These are phyloP conservation scores for Notocelia uddmanniana DNA, from an alignment of 2,888 invertebrate species.

Conservation along the genomic window DNA sequence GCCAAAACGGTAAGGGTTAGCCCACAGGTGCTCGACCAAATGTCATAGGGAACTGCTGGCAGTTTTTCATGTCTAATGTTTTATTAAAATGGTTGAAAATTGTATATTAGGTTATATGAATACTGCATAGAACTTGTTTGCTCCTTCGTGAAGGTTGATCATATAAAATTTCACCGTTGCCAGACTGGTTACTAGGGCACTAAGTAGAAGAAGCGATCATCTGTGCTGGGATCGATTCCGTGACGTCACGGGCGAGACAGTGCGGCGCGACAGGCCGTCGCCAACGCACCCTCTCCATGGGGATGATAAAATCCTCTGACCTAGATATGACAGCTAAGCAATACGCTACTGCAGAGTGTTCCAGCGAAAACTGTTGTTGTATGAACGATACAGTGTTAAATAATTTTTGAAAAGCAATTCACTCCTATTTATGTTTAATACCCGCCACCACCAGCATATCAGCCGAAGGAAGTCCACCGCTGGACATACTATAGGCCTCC, in stretches of 20 bases:
- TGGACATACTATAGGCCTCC: too few species aligned
- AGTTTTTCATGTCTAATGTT: too few species aligned
- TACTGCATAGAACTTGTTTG: not conserved
- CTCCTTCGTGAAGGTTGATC: not conserved
- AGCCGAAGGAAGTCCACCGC: too few species aligned
- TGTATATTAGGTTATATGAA: too few species aligned
- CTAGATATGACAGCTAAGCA: constrained; percentile 57
- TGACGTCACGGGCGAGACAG: constrained; percentile 74
- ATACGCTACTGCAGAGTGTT: constrained; percentile 36
- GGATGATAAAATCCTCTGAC: constrained; percentile 67
- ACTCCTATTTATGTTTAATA: too few species aligned
- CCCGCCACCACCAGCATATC: too few species aligned
- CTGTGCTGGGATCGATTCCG: constrained; percentile 68
- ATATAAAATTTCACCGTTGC: not conserved
- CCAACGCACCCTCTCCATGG: constrained; percentile 69
- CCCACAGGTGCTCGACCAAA: too few species aligned
- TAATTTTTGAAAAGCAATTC: too few species aligned
- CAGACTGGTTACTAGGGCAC: constrained; percentile 32
- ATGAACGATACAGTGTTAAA: not conserved
- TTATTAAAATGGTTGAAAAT: too few species aligned
- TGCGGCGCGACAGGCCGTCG: constrained; percentile 71
- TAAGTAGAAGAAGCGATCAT: constrained; percentile 60
- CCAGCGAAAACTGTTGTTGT: constrained; percentile 1
- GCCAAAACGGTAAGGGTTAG: too few species aligned
- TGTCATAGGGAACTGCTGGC: too few species aligned